A percentile compares a stretch with the other conserved stretches of the same genome.
phyloP scores from a whole-genome alignment of 2,797 vertebrate genomes.

The Pseudopleuronectes americanus region DNA sequence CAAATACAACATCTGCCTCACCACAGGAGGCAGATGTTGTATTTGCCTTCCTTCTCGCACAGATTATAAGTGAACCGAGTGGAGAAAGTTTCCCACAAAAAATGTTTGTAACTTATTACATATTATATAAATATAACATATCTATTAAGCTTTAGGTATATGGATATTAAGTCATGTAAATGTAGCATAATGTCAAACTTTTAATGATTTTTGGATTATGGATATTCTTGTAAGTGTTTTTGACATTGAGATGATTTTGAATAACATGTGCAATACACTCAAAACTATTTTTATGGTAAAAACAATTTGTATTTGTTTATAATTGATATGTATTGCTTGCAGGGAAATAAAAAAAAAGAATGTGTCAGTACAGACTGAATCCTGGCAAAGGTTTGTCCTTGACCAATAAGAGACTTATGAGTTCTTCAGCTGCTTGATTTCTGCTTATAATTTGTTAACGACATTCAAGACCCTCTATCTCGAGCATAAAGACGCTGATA shows the following conservation, averaged over 20 bases:
- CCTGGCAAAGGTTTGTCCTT: slow-evolving; percentile 26
- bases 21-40: too few species aligned
- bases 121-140: too few species aligned
- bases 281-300: neutral
- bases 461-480: slow-evolving; percentile 63
- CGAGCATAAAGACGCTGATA: slow-evolving; percentile 30
- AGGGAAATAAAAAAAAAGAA: slow-evolving; percentile 12
- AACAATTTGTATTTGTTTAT: neutral
- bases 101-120: too few species aligned
- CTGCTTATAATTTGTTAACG: slow-evolving; percentile 65
- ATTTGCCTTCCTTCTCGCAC: too few species aligned
- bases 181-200: neutral
- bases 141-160: too few species aligned
- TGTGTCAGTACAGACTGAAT: slow-evolving; percentile 4
- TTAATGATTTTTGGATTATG: neutral
- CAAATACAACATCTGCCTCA: too few species aligned
- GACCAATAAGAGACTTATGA: slow-evolving; percentile 45
- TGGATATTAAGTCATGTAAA: too few species aligned
- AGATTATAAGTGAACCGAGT: too few species aligned
- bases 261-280: neutral
- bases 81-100: too few species aligned
- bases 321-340: neutral
- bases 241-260: neutral
- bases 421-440: slow-evolving; percentile 57
- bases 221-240: neutral